A percentile compares a stretch with the other conserved stretches of the same genome.
Evolutionary conservation across 2,888 invertebrate species (phyloP).

Genomic region (Drosophila flavopinicola): DNA sequence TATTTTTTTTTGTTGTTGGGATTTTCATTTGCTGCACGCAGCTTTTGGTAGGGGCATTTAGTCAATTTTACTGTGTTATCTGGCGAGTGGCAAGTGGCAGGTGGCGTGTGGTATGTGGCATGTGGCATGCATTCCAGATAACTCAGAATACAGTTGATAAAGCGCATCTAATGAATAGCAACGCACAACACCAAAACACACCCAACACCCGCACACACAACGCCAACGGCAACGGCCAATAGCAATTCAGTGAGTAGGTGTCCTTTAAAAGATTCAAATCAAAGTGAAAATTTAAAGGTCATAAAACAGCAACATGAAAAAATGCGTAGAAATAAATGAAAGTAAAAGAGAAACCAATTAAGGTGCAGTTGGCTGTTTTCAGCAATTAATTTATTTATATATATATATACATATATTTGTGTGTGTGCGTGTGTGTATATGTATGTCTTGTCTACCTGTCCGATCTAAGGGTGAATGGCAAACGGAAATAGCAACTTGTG

Average conservation of each 20-base stretch:
- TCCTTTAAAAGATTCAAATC: conserved; percentile 18
- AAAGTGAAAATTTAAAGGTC: conserved; percentile 26
- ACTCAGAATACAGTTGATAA: conserved; percentile 42
- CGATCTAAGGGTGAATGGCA: too few species aligned
- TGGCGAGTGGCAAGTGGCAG: conserved; percentile 7
- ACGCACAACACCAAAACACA: conserved; percentile 10
- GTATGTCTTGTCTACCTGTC: too few species aligned
- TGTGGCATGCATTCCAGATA: conserved; percentile 27
- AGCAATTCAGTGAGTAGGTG: conserved; percentile 4
- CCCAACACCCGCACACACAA: not conserved
- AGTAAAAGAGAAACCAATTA: not conserved
- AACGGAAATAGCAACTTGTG: too few species aligned
- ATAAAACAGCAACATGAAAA: conserved; percentile 10
- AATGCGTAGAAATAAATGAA: not conserved
- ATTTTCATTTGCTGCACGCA: conserved; percentile 18
- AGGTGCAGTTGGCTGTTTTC: conserved; percentile 2
- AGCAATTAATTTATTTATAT: too few species aligned
- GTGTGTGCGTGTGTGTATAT: too few species aligned
- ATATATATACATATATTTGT: too few species aligned
- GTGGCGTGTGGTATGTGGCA: not conserved
- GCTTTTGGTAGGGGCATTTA: conserved; percentile 10
- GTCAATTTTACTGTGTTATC: conserved; percentile 32
- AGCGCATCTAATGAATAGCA: conserved; percentile 44
- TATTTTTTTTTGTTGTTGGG: conserved; percentile 1
- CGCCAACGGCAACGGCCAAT: conserved; percentile 5